phyloP scores from a whole-genome alignment of 23 tunicate genomes.

The Clavelina lepadiformis region DNA sequence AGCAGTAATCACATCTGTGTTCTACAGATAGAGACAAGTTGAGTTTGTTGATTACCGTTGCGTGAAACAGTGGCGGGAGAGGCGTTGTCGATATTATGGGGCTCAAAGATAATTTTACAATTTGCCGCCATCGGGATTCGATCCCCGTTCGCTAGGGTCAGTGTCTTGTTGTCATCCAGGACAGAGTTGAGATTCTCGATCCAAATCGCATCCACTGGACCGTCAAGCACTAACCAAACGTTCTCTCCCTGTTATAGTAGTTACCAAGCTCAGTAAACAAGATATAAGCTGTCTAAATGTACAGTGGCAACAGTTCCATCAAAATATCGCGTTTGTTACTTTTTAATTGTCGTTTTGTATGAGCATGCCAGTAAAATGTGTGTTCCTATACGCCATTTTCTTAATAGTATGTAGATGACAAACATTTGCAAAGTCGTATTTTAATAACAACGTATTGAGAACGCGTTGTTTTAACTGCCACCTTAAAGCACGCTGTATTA shows the following conservation, averaged over 20 bases:
- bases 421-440: too few relatives aligned
- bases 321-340: too few relatives aligned
- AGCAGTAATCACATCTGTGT: not conserved
- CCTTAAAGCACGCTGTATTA: not conserved
- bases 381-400: too few relatives aligned
- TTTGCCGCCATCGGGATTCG: conserved; percentile 98
- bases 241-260: conserved; percentile 99
- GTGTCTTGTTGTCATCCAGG: conserved; percentile 91
- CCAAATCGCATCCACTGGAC: conserved; percentile 99
- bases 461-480: not conserved
- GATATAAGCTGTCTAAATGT: too few relatives aligned
- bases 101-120: conserved; percentile 92
- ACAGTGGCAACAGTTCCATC: too few relatives aligned
- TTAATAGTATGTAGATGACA: too few relatives aligned
- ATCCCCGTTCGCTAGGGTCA: conserved; percentile 96
- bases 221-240: conserved; percentile 94
- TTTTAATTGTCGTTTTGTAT: too few relatives aligned
- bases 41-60: conserved; percentile 70
- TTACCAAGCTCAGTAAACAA: too few relatives aligned
- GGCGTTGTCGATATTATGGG: conserved; percentile 97
- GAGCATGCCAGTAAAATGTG: too few relatives aligned
- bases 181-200: conserved; percentile 96
- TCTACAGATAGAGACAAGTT: not conserved
- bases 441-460: not conserved
- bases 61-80: conserved; percentile 97